These are phyloP conservation scores for Speoplatyrhinus poulsoni DNA, from an alignment of 2,113 vertebrate species.

Conservation along the genomic window DNA sequence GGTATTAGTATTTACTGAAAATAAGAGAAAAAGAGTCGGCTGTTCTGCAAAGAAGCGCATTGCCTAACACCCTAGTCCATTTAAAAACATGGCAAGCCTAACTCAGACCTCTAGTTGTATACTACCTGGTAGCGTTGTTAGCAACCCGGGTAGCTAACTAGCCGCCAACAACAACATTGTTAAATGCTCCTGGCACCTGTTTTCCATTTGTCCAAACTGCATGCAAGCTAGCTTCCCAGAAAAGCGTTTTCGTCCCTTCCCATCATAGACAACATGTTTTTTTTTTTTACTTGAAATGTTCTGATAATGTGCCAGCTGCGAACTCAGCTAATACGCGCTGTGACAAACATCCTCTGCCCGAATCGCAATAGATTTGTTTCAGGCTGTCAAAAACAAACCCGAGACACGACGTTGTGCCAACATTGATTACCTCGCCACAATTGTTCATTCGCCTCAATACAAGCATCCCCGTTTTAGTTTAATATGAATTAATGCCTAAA, in stretches of 20 bases:
- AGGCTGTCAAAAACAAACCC: conserved; percentile 46
- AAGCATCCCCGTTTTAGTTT: too few species aligned
- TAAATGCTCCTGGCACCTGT: conserved; percentile 21
- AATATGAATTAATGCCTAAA: too few species aligned
- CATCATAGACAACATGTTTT: conserved; percentile 12
- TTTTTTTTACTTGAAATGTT: neutral
- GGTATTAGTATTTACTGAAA: neutral
- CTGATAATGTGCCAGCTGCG: neutral
- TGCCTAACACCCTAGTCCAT: conserved; percentile 11
- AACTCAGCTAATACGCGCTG: conserved; percentile 20
- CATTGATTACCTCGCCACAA: too few species aligned
- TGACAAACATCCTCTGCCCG: conserved; percentile 24
- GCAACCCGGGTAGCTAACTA: conserved; percentile 61
- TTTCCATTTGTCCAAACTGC: conserved; percentile 38
- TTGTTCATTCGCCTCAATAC: too few species aligned
- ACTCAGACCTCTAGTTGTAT: conserved; percentile 67
- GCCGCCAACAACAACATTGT: conserved; percentile 58
- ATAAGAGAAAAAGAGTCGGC: neutral
- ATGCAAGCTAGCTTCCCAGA: conserved; percentile 9
- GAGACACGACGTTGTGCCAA: conserved; percentile 44
- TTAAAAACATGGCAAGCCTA: conserved; percentile 64
- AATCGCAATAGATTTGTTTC: conserved; percentile 16
- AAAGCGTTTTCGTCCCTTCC: neutral
- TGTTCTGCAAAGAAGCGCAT: neutral
- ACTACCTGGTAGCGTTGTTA: conserved; percentile 24